A percentile compares a stretch with the other conserved stretches of the same genome.
These are phyloP conservation scores for Mythimna ferrago DNA, from an alignment of 2,888 invertebrate genomes.

Conservation along the genomic window DNA sequence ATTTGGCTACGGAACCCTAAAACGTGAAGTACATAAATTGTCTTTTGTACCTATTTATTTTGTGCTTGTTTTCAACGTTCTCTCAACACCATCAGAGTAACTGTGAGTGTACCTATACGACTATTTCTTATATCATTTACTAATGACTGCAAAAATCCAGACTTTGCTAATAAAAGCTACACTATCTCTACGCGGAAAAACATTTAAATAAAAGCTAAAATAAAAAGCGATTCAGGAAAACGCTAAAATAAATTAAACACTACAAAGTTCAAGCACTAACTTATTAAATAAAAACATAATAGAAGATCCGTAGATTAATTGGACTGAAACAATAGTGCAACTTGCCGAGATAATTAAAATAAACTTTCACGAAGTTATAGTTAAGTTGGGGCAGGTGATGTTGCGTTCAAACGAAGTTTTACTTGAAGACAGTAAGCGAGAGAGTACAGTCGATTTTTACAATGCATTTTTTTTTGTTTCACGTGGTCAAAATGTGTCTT, in stretches of 20 bases:
- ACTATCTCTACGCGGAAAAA: background rate
- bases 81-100: too few species aligned
- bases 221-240: background rate
- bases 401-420: slow-evolving; percentile 9
- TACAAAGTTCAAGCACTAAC: slow-evolving; percentile 29
- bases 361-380: slow-evolving; percentile 62
- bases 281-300: slow-evolving; percentile 53
- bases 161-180: background rate
- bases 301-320: slow-evolving; percentile 57
- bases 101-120: too few species aligned
- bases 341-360: slow-evolving; percentile 69
- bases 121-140: too few species aligned
- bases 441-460: slow-evolving; percentile 2
- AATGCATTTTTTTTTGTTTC: too few species aligned
- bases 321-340: slow-evolving; percentile 59
- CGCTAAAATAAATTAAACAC: slow-evolving; percentile 13
- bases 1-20: too few species aligned
- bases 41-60: too few species aligned
- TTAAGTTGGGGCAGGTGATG: slow-evolving; percentile 47
- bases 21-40: too few species aligned
- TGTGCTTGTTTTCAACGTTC: too few species aligned
- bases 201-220: slow-evolving; percentile 8
- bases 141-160: background rate
- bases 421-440: background rate
- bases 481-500: too few species aligned